Percentiles rank a stretch among this genome's conserved stretches.
phyloP scores from a whole-genome alignment of 2,113 vertebrate genomes.

The Apteryx mantelli region DNA sequence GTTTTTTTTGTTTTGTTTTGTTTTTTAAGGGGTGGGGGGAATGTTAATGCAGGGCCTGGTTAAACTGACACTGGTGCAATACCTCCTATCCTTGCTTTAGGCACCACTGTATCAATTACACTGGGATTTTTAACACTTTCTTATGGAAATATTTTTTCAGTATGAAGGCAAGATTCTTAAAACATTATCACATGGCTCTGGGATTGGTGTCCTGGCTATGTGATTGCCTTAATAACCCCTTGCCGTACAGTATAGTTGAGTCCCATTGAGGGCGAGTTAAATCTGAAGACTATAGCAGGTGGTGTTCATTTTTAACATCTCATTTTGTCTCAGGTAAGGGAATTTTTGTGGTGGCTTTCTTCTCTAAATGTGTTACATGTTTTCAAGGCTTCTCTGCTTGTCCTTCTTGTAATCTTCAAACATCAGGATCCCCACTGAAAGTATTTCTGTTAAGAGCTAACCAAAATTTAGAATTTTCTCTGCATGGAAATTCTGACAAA shows the following conservation, averaged over 20 bases:
- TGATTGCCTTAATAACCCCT: not conserved
- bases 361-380: not conserved
- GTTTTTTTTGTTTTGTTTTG: too few species aligned
- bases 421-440: not conserved
- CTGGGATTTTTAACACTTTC: not conserved
- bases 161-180: not conserved
- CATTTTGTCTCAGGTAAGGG: not conserved
- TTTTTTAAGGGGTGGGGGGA: too few species aligned
- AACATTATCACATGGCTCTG: not conserved
- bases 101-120: not conserved
- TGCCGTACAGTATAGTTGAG: not conserved
- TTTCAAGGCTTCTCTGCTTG: not conserved
- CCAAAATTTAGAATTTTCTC: not conserved
- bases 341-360: not conserved
- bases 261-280: not conserved
- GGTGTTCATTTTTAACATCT: not conserved
- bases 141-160: not conserved
- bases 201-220: not conserved
- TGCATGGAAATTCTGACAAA: not conserved
- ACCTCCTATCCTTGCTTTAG: fast-evolving
- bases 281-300: not conserved
- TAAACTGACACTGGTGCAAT: not conserved
- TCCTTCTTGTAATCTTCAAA: not conserved
- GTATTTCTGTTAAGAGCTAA: not conserved
- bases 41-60: not conserved